A percentile compares a stretch with the other conserved stretches of the same genome.
Evolutionary conservation across 2,888 invertebrate genomes (phyloP).

Genomic region (Norana najaformis): DNA sequence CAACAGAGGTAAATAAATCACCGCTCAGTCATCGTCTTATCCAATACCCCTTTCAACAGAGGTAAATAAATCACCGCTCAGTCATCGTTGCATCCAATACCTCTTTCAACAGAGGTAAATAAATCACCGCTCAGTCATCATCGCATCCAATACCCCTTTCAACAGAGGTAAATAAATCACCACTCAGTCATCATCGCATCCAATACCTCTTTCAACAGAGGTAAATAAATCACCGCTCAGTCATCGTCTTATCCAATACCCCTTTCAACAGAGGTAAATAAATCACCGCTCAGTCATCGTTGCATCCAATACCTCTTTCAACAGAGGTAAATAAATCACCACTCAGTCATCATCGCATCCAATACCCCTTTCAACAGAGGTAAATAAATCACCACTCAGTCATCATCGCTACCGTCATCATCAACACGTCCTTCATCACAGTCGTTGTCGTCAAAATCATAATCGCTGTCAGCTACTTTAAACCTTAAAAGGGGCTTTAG

Average conservation of each 20-base stretch:
- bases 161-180: conserved; percentile 21
- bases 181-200: neutral
- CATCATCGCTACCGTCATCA: neutral
- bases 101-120: conserved; percentile 19
- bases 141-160: neutral
- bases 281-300: neutral
- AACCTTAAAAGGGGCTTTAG: neutral
- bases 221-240: conserved; percentile 10
- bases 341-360: neutral
- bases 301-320: neutral
- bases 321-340: conserved; percentile 21
- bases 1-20: conserved; percentile 20
- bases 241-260: neutral
- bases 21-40: neutral
- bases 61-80: conserved; percentile 10
- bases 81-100: neutral
- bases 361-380: neutral
- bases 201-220: neutral
- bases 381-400: neutral
- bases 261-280: conserved; percentile 20
- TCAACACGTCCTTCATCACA: neutral
- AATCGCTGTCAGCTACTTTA: neutral
- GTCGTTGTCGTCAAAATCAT: neutral
- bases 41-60: neutral
- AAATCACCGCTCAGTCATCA: neutral